Evolutionary conservation across 2,797 vertebrate species (phyloP).

Genomic region (Premnoplex brunnescens): DNA sequence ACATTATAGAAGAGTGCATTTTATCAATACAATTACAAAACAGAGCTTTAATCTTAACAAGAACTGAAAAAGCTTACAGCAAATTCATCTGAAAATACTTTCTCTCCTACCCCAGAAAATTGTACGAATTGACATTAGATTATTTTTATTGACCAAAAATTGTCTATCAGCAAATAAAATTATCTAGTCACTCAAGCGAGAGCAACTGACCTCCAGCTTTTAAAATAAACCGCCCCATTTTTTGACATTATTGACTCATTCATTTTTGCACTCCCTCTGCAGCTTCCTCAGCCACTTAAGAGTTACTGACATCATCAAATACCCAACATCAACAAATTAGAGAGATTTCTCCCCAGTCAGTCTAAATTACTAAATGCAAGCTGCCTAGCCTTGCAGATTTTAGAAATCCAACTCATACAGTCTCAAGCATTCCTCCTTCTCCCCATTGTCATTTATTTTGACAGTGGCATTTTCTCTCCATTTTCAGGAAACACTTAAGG

Average conservation of each 20-base stretch:
- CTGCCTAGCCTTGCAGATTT: neutral
- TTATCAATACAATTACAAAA: constrained; percentile 65
- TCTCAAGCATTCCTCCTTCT: neutral
- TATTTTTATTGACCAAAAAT: constrained; percentile 51
- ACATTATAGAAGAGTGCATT: constrained; percentile 53
- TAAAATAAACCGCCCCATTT: neutral
- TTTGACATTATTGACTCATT: neutral
- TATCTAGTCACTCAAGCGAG: neutral
- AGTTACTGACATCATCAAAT: neutral
- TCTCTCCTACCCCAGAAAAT: neutral
- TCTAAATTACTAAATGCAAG: neutral
- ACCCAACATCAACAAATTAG: neutral
- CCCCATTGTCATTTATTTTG: neutral
- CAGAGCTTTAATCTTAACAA: constrained; percentile 62
- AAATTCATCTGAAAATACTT: constrained; percentile 33
- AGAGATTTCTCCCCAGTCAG: neutral
- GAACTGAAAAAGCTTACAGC: constrained; percentile 56
- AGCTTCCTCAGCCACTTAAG: neutral
- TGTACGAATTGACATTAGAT: constrained; percentile 39
- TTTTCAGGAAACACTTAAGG: neutral
- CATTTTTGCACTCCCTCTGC: neutral
- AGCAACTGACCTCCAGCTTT: neutral
- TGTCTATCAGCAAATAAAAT: constrained; percentile 38
- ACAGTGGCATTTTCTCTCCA: neutral
- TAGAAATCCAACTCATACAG: neutral